Conservation (phyloP, 2,113 vertebrate species). For the Callipepla squamata region DNA sequence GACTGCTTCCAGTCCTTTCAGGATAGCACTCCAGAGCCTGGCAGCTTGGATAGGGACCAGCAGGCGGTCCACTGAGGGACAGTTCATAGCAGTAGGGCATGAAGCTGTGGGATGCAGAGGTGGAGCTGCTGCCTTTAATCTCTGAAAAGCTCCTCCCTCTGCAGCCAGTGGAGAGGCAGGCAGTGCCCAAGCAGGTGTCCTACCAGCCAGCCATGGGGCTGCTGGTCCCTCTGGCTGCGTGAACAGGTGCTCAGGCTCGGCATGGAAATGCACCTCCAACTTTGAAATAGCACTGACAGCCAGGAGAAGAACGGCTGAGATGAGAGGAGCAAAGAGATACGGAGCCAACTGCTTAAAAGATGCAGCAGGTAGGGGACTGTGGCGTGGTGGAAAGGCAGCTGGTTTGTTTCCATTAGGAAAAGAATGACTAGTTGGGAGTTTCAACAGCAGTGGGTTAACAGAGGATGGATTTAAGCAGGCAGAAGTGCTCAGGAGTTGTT, state of each 20-base stretch:
- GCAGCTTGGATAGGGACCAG: neutral
- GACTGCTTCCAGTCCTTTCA: neutral
- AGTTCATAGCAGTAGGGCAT: neutral
- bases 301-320: neutral
- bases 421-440: neutral
- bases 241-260: neutral
- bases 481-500: neutral
- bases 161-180: neutral
- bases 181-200: neutral
- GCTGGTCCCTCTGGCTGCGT: neutral
- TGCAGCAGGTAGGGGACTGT: constrained; percentile 4
- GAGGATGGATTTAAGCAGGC: neutral
- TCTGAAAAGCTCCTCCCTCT: constrained; percentile 35
- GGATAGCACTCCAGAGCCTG: neutral
- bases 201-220: neutral
- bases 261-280: neutral
- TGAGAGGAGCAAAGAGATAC: neutral
- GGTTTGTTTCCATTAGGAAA: neutral
- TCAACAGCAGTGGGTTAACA: neutral
- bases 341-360: neutral
- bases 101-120: constrained; percentile 1
- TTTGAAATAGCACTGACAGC: neutral
- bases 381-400: neutral
- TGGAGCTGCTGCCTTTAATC: constrained; percentile 32
- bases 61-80: neutral